Base-by-base conservation (phyloP, 2,888 invertebrate species). In the Drosophila longiperda region DNA sequence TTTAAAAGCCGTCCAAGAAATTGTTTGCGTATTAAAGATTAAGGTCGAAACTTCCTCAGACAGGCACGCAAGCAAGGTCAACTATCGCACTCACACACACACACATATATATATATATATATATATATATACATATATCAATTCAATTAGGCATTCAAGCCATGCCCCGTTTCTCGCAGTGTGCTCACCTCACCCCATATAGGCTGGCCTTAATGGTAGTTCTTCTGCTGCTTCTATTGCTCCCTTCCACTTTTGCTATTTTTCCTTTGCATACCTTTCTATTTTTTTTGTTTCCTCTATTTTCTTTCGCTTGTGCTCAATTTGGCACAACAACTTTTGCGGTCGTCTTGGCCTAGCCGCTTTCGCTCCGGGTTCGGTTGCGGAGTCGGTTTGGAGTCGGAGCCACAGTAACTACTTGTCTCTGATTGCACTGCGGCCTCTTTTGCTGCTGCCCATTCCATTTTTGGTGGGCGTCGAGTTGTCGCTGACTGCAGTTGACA, bases 391-490 rank as follows among this genome's bases (percentile, higher is more conserved):
- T 63, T 42, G 65, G 23, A 54, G 36, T 34, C 23, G 53, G 53
- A 53, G 62, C 38, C 55, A 49, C 40, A 55, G 12, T 23, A 23
- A 60, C 48, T 52, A 50, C 33, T 61, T 53, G 42, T 50, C 52
- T 59, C 45, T 42, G 61, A 64, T 60, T 55, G 53, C 45, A 66
- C 67, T 66, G 67, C 53, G 68, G 66, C 65, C 81, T 55, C 66
- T 79, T 55, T 64, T 60, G 73, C 70, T 60, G 73, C 70, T 82
- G 38, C 77, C 53, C 66, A 82, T 83, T 61, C 90, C 84, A 83
- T 88, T 80, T 90, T 84, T 69, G 90, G 90, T 83, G 80, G 81
- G 73, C 78, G 85, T 66, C 55, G 50, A 38, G 50, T 26, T 57
- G 58, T 20, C 60, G 61, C 45, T 34, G 45, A 62, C 48, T 68